Evolutionary conservation across 2,113 vertebrate genomes (phyloP).

Genomic region (Suncus etruscus): DNA sequence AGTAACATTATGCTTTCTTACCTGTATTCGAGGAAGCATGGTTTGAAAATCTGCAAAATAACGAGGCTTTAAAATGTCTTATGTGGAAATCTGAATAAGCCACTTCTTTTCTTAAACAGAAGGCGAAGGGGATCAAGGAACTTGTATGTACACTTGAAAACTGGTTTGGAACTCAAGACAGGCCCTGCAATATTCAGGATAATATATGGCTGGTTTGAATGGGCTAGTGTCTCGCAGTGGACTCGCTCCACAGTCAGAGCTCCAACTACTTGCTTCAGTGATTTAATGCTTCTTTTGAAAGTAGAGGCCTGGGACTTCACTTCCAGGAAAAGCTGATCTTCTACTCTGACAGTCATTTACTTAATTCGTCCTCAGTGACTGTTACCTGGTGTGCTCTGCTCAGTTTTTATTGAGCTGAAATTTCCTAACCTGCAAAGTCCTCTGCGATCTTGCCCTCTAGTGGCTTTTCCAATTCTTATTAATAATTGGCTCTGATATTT

Average conservation of each 20-base stretch:
- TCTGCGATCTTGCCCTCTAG: neutral
- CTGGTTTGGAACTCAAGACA: neutral
- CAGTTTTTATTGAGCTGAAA: neutral
- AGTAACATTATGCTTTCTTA: neutral
- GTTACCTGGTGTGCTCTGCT: neutral
- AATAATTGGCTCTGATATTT: slow-evolving; percentile 18
- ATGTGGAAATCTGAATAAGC: neutral
- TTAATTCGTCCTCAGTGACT: neutral
- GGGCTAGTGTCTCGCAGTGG: neutral
- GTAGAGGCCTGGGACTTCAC: slow-evolving; percentile 5
- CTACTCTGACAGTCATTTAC: neutral
- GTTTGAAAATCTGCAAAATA: slow-evolving; percentile 15
- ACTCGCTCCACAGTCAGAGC: neutral
- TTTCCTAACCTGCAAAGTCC: neutral
- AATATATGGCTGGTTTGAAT: neutral
- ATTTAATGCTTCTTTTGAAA: neutral
- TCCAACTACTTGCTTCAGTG: neutral
- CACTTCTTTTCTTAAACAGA: slow-evolving; percentile 7
- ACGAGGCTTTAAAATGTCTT: neutral
- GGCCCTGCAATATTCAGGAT: neutral
- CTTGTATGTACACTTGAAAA: neutral
- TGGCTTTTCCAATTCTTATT: slow-evolving; percentile 40
- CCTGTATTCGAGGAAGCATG: neutral
- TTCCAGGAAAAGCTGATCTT: neutral
- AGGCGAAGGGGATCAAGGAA: neutral